phyloP scores from a whole-genome alignment of 1,140 invertebrate genomes.

The Amyelois transitella region DNA sequence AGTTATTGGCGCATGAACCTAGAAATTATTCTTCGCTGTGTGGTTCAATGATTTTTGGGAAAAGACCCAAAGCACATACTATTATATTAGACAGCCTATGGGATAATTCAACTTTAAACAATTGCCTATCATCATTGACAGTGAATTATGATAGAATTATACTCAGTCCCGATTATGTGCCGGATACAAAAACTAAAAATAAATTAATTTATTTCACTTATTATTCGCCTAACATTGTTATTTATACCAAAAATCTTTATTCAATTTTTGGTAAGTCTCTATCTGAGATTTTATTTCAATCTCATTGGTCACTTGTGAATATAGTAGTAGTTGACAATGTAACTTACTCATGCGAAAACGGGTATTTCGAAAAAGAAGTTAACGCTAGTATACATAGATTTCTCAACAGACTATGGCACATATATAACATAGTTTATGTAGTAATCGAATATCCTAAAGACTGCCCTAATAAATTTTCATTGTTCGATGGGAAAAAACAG shows the following conservation, averaged over 20 bases:
- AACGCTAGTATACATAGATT: constrained; percentile 9
- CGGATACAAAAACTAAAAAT: not conserved
- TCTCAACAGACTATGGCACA: constrained; percentile 28
- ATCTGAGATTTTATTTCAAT: not conserved
- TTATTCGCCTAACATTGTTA: not conserved
- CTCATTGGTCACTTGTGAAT: constrained; percentile 16
- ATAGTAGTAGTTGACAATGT: constrained; percentile 13
- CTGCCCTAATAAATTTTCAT: constrained; percentile 17
- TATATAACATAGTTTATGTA: constrained; percentile 12
- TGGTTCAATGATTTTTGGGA: not conserved
- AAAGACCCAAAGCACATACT: not conserved
- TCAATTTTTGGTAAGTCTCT: not conserved
- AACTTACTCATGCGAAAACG: constrained; percentile 15
- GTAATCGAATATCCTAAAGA: constrained; percentile 15
- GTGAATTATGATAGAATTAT: not conserved
- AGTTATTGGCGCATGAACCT: not conserved
- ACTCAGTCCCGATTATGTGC: not conserved
- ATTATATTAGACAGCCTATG: not conserved
- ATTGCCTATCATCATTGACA: not conserved
- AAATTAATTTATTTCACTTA: not conserved
- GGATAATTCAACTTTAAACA: not conserved
- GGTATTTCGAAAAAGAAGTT: constrained; percentile 9
- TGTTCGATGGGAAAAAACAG: constrained; percentile 15
- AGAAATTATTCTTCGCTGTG: not conserved
- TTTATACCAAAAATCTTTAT: not conserved